Evolutionary conservation across 2,113 vertebrate genomes (phyloP).

Genomic region (Porphyrio hochstetteri): DNA sequence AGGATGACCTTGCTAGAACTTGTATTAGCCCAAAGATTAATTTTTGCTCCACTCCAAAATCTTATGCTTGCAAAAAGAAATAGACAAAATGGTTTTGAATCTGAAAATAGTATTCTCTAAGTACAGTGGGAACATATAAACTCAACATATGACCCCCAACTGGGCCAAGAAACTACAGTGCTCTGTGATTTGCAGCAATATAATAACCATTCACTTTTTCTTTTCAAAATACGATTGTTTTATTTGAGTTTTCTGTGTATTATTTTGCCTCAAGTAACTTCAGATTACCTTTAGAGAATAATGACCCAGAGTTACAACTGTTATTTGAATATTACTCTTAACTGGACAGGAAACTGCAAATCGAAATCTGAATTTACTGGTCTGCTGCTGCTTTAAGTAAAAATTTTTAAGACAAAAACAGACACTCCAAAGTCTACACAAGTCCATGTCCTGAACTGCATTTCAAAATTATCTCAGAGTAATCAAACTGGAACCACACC

Average conservation of each 20-base stretch:
- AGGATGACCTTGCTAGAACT: not conserved
- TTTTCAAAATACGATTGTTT: not conserved
- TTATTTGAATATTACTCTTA: not conserved
- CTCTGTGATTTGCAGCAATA: not conserved
- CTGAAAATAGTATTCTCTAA: not conserved
- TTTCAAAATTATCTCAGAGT: not conserved
- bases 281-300: not conserved
- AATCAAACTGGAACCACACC: not conserved
- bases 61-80: not conserved
- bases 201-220: not conserved
- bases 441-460: not conserved
- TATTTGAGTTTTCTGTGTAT: not conserved
- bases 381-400: not conserved
- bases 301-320: not conserved
- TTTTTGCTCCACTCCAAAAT: not conserved
- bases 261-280: not conserved
- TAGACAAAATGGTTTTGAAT: not conserved
- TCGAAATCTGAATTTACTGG: not conserved
- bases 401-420: not conserved
- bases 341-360: not conserved
- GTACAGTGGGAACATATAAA: not conserved
- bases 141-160: not conserved
- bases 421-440: not conserved
- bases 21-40: not conserved
- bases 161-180: not conserved